Evolutionary conservation across 2,113 vertebrate genomes (phyloP).

Genomic region (Xiphias gladius): DNA sequence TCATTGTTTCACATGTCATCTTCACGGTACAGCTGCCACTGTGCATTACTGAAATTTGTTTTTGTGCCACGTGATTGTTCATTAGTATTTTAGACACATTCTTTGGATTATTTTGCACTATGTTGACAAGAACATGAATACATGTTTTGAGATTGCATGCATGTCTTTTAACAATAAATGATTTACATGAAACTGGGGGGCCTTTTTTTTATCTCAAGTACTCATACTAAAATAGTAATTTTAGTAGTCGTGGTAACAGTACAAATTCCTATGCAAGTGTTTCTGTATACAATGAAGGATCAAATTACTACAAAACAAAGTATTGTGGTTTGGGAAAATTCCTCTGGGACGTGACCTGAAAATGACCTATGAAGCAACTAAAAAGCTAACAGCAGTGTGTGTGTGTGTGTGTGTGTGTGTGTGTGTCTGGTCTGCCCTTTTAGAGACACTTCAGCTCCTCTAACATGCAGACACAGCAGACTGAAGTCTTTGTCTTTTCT

Average conservation of each 20-base stretch:
- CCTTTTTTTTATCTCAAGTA: not conserved
- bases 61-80: conserved; percentile 52
- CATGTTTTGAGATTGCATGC: conserved; percentile 18
- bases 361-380: conserved; percentile 24
- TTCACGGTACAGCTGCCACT: not conserved
- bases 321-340: conserved; percentile 7
- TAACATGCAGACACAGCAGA: not conserved
- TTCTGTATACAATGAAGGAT: not conserved
- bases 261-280: not conserved
- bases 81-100: conserved; percentile 23
- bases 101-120: conserved; percentile 61
- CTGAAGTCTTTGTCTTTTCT: conserved; percentile 7
- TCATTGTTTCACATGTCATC: not conserved
- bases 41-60: conserved; percentile 10
- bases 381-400: not conserved
- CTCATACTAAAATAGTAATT: not conserved
- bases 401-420: no score
- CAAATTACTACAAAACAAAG: conserved; percentile 8
- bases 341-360: conserved; percentile 4
- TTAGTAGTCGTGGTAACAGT: not conserved
- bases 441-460: conserved; percentile 1
- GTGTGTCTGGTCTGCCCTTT: conserved; percentile 14
- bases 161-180: conserved; percentile 53
- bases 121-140: conserved; percentile 13
- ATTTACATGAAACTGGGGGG: not conserved